Evolutionary conservation across 2,113 vertebrate genomes (phyloP), one percentile per base, ranked within the genome.

Genomic region (Riparia riparia): DNA sequence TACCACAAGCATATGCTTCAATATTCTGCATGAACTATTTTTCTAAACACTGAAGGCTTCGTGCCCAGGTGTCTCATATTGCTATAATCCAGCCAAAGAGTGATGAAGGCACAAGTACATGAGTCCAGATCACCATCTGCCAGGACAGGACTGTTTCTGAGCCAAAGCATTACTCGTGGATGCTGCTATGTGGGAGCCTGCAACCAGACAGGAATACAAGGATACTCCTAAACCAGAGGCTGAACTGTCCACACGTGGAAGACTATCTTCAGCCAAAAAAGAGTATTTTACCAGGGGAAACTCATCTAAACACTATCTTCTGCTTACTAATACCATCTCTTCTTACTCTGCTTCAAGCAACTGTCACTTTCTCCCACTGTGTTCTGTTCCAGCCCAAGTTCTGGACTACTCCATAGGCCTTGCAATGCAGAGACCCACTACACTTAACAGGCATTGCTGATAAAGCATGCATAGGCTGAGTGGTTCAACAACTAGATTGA

Each of bases 41-140:
- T 92, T 72, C 82, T 90, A 93, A 90, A 87, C 65, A 64, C 42
- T 63, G 34, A 85, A 87, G 93, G 93, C 88, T 92, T 88, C 74
- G 28, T 95, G 91, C 94, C 94, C 91, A 93, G 91, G 93, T 95
- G 82, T 93, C 93, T 96, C 93, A 90, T 54, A 79, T 82, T 95
- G 88, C 94, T 92, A 78, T 24, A 92, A 74, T 21, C 32, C 82
- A 88, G 94, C 88, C 96, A 96, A 95, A 81, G 63, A 89, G 79
- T 66, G 88, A 95, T 89, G 93, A 96, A 95, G 91, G 85, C 88
- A 87, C 88, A 79, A 93, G 78, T 53, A 84, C 50, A 1, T 7
- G 42, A 87, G 61, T 73, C 74, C 93, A 96, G 82, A 74, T 82
- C 85, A 45, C 58, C 84, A 87, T 82, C 78, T 56, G 90, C 93